Evolutionary conservation across 2,888 invertebrate species (phyloP).

Genomic region (Cryptocheilus praepositus): DNA sequence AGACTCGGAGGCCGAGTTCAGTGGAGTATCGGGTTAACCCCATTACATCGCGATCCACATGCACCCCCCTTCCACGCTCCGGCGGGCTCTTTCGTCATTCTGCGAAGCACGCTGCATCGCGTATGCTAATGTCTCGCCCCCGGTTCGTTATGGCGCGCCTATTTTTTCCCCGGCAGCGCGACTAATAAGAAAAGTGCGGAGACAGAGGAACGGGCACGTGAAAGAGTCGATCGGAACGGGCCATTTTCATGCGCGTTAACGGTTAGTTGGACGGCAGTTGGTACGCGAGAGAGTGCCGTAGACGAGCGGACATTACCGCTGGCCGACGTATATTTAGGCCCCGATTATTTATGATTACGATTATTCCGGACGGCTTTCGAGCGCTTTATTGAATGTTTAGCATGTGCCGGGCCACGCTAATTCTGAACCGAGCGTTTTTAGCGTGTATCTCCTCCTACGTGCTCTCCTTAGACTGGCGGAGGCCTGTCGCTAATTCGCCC

Average conservation of each 20-base stretch:
- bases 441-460: conserved; percentile 55
- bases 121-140: conserved; percentile 25
- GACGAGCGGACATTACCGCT: conserved; percentile 44
- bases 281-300: conserved; percentile 40
- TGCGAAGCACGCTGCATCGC: conserved; percentile 28
- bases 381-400: conserved; percentile 71
- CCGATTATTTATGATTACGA: conserved; percentile 73
- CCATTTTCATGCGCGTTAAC: conserved; percentile 57
- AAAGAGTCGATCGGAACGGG: conserved; percentile 33
- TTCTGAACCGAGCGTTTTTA: conserved; percentile 64
- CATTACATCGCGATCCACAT: too few relatives aligned
- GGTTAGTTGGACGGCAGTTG: conserved; percentile 56
- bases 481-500: conserved; percentile 53
- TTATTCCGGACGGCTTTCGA: conserved; percentile 70
- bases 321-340: conserved; percentile 68
- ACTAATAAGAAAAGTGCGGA: conserved; percentile 24
- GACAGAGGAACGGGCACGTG: conserved; percentile 21
- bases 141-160: conserved; percentile 27
- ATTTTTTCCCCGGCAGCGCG: conserved; percentile 19
- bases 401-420: conserved; percentile 69
- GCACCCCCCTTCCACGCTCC: conserved; percentile 10
- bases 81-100: conserved; percentile 23
- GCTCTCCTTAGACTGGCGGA: conserved; percentile 52
- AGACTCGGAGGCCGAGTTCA: too few relatives aligned
- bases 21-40: too few relatives aligned